These are phyloP conservation scores for Alsophila aescularia DNA, from an alignment of 2,888 invertebrate genomes.

Conservation along the genomic window DNA sequence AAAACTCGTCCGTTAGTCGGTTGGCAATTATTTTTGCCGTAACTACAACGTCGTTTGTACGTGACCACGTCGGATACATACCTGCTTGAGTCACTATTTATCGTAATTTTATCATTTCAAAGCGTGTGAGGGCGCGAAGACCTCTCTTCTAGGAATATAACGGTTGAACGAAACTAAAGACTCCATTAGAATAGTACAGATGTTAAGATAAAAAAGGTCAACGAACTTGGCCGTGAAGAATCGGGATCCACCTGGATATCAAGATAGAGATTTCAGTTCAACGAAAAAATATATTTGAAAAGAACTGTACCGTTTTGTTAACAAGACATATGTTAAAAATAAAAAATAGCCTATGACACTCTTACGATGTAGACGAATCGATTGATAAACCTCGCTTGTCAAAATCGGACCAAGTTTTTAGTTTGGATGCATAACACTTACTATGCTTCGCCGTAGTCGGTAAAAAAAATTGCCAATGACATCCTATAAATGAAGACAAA, in stretches of 20 bases:
- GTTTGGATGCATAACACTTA: too few species aligned
- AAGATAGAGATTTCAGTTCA: too few species aligned
- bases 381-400: too few species aligned
- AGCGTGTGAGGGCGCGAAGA: slow-evolving; percentile 18
- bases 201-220: slow-evolving; percentile 9
- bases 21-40: slow-evolving; percentile 34
- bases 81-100: slow-evolving; percentile 25
- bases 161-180: slow-evolving; percentile 21
- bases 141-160: slow-evolving; percentile 23
- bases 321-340: too few species aligned
- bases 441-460: too few species aligned
- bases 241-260: slow-evolving; percentile 1
- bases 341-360: too few species aligned
- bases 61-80: slow-evolving; percentile 27
- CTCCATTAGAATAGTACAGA: slow-evolving; percentile 16
- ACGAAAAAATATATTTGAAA: too few species aligned
- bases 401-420: too few species aligned
- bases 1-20: slow-evolving; percentile 24
- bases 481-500: too few species aligned
- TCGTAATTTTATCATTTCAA: slow-evolving; percentile 36
- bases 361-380: too few species aligned
- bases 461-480: too few species aligned
- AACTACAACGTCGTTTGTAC: slow-evolving; percentile 32
- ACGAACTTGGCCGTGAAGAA: slow-evolving; percentile 7
- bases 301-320: too few species aligned